phyloP scores from a whole-genome alignment of 30 jellyfish, hydroid and myxozoan genomes.

The Pelagia noctiluca region DNA sequence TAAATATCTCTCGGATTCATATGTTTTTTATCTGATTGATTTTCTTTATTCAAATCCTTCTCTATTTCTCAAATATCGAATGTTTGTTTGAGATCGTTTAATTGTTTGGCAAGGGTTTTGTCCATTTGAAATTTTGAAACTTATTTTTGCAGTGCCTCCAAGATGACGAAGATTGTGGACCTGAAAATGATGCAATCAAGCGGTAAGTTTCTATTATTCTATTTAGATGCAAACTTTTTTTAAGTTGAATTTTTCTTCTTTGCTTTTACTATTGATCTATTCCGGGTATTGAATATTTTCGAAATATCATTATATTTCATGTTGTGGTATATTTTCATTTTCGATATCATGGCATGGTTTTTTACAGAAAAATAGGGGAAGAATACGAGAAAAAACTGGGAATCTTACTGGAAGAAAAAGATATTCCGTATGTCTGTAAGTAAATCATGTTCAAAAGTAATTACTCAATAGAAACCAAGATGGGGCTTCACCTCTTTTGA shows the following conservation, averaged over 20 bases:
- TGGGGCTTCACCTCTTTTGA: too few species aligned
- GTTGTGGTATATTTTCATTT: too few species aligned
- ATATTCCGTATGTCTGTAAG: slow-evolving; percentile 77
- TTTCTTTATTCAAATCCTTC: too few species aligned
- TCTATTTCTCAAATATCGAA: too few species aligned
- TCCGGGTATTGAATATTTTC: neutral
- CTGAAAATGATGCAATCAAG: slow-evolving; percentile 71
- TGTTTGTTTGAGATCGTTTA: neutral
- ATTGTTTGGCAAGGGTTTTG: neutral
- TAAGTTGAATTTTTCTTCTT: neutral
- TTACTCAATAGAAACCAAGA: too few species aligned
- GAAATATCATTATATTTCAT: too few species aligned
- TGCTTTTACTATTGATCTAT: neutral
- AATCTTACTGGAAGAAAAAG: slow-evolving; percentile 43
- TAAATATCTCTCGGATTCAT: too few species aligned
- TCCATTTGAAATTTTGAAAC: neutral
- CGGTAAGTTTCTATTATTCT: slow-evolving; percentile 45
- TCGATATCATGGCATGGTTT: too few species aligned
- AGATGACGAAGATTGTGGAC: slow-evolving; percentile 89
- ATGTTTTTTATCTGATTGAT: too few species aligned
- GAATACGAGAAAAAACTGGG: slow-evolving; percentile 68
- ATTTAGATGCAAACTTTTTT: neutral
- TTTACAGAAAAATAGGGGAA: slow-evolving; percentile 62
- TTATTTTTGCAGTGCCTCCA: slow-evolving; percentile 59
- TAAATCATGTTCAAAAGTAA: too few species aligned